Evolutionary conservation across 2,113 vertebrate species (phyloP).

Genomic region (Mionectes macconnelli): DNA sequence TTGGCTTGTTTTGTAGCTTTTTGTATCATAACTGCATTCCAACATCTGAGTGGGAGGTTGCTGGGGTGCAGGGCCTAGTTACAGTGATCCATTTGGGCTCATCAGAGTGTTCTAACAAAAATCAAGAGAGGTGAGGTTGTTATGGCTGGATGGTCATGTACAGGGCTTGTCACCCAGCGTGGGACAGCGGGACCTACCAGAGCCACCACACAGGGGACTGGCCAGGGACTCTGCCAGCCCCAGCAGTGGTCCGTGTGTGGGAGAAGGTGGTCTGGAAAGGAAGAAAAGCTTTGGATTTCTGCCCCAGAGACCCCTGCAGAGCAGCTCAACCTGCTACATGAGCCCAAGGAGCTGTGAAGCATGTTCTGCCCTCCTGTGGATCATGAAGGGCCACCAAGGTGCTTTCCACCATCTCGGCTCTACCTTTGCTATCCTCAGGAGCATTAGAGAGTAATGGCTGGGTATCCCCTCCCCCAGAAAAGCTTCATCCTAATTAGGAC

Average conservation of each 20-base stretch:
- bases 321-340: neutral
- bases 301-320: neutral
- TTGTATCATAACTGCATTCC: neutral
- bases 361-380: neutral
- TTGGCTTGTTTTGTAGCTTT: neutral
- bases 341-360: neutral
- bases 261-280: neutral
- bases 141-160: fast-evolving
- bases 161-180: fast-evolving
- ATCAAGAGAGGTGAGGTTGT: neutral
- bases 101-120: neutral
- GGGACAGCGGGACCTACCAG: neutral
- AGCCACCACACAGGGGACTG: neutral
- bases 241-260: neutral
- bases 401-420: neutral
- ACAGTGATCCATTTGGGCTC: neutral
- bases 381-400: neutral
- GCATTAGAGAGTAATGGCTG: neutral
- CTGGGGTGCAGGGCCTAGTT: neutral
- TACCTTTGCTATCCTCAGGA: neutral
- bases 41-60: fast-evolving
- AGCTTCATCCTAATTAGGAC: neutral
- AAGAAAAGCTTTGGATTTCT: neutral
- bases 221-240: neutral
- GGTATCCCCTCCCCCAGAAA: neutral